Conservation (phyloP, 2,888 invertebrate species). For the Eilema depressum region DNA sequence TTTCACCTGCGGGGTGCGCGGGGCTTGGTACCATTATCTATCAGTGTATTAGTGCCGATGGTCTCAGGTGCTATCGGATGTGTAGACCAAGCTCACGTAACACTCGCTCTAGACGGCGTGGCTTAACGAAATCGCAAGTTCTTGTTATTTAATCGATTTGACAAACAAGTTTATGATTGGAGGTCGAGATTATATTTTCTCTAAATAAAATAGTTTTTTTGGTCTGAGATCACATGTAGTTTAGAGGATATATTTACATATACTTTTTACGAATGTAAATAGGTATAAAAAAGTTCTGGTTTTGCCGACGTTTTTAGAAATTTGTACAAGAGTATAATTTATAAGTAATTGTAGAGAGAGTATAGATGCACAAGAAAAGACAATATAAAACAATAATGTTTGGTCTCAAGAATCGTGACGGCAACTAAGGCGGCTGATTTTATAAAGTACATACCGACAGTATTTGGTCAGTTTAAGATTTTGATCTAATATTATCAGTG, state of each 20-base stretch:
- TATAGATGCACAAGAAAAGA: background rate
- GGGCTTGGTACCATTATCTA: slow-evolving; percentile 31
- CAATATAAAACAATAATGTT: background rate
- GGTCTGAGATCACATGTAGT: background rate
- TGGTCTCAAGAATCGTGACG: background rate
- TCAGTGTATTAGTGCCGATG: slow-evolving; percentile 29
- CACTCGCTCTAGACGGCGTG: slow-evolving; percentile 27
- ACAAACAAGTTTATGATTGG: slow-evolving; percentile 8
- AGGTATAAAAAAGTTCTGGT: background rate
- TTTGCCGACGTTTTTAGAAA: background rate
- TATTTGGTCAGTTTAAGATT: background rate
- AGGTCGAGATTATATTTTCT: slow-evolving; percentile 1
- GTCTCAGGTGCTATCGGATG: slow-evolving; percentile 33
- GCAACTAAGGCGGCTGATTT: too few relatives aligned
- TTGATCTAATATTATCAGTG: too few relatives aligned
- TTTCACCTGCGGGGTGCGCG: slow-evolving; percentile 39
- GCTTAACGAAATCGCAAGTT: slow-evolving; percentile 11
- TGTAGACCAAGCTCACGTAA: slow-evolving; percentile 21
- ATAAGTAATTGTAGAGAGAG: background rate
- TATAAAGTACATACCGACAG: background rate
- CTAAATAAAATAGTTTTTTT: background rate
- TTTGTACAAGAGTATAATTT: background rate
- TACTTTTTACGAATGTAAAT: background rate
- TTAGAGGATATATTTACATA: background rate
- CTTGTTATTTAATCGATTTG: slow-evolving; percentile 20